Percentiles rank a stretch among this genome's conserved stretches.
These are phyloP conservation scores for Drosophila takahashii DNA, from an alignment of 1,140 invertebrate species.

Conservation along the genomic window DNA sequence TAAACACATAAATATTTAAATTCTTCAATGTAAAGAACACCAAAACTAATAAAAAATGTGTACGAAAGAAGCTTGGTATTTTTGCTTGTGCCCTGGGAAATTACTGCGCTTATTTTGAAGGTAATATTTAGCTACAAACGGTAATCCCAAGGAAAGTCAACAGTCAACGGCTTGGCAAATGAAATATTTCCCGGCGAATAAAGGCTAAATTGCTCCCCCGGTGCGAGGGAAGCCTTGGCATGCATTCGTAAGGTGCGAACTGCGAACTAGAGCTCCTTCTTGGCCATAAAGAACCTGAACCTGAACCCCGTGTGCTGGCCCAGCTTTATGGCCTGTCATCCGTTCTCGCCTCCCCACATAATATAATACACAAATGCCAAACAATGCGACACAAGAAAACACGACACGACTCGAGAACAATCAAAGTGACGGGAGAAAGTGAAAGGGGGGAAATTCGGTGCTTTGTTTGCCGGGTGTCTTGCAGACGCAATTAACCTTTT, in stretches of 20 bases:
- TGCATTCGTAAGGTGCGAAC: slow-evolving; percentile 28
- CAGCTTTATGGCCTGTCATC: slow-evolving; percentile 25
- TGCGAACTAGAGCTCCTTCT: slow-evolving; percentile 11
- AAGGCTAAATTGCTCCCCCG: slow-evolving; percentile 22
- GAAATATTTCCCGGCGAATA: slow-evolving; percentile 21
- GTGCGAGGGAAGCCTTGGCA: slow-evolving; percentile 10
- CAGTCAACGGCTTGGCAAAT: slow-evolving; percentile 9
- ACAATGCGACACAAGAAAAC: slow-evolving; percentile 29
- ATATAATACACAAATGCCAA: slow-evolving; percentile 5
- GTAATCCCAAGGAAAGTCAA: slow-evolving; percentile 16
- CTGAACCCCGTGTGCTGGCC: not conserved
- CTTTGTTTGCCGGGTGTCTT: slow-evolving; percentile 46
- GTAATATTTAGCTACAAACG: slow-evolving; percentile 8
- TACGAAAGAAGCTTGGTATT: not conserved
- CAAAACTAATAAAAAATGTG: not conserved
- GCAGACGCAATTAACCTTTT: slow-evolving; percentile 72
- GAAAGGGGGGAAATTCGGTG: slow-evolving; percentile 8
- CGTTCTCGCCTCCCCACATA: slow-evolving; percentile 9
- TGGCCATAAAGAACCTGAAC: slow-evolving; percentile 26
- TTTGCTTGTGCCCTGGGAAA: not conserved
- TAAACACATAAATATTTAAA: not conserved
- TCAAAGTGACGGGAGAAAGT: slow-evolving; percentile 24
- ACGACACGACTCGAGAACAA: slow-evolving; percentile 37
- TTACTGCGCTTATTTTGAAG: not conserved
- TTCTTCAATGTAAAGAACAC: not conserved